Percentiles rank a stretch among this genome's conserved stretches.
These are phyloP conservation scores for Osmerus eperlanus DNA, from an alignment of 2,113 vertebrate genomes.

Conservation along the genomic window DNA sequence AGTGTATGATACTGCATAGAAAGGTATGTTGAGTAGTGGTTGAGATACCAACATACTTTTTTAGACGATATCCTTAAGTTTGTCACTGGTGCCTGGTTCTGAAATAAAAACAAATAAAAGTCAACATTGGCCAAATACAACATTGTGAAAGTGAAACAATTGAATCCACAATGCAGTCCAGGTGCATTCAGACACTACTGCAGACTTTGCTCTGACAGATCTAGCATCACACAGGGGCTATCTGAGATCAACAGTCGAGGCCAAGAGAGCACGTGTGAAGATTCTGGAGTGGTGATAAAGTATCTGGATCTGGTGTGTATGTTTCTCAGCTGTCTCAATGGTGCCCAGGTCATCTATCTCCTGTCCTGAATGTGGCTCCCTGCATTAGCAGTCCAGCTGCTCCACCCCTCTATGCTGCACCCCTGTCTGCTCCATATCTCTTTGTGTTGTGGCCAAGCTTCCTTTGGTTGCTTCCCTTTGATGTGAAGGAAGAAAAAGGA, in stretches of 20 bases:
- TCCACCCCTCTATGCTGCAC: too few species aligned
- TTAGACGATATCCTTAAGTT: conserved; percentile 96
- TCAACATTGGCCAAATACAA: too few species aligned
- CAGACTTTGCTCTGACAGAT: background rate
- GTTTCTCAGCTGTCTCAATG: conserved; percentile 46
- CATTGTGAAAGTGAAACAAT: too few species aligned
- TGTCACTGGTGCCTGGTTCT: conserved; percentile 87
- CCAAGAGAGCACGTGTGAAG: conserved; percentile 25
- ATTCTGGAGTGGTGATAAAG: conserved; percentile 14
- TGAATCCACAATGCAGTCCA: background rate
- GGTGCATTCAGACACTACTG: conserved; percentile 33
- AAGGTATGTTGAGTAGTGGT: background rate
- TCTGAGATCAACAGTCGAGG: background rate
- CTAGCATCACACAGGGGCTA: background rate
- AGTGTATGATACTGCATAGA: conserved; percentile 27
- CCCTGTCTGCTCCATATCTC: background rate
- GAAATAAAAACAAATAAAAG: conserved; percentile 49
- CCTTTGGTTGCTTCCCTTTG: conserved; percentile 36
- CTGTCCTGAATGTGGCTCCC: too few species aligned
- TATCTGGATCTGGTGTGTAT: conserved; percentile 21
- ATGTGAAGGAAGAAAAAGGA: conserved; percentile 24
- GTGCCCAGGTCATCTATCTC: conserved; percentile 40
- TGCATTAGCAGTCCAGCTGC: too few species aligned
- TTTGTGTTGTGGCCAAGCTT: conserved; percentile 35
- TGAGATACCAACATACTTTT: conserved; percentile 78